Evolutionary conservation across 1,140 invertebrate genomes (phyloP).

Genomic region (Drosophila santomea): DNA sequence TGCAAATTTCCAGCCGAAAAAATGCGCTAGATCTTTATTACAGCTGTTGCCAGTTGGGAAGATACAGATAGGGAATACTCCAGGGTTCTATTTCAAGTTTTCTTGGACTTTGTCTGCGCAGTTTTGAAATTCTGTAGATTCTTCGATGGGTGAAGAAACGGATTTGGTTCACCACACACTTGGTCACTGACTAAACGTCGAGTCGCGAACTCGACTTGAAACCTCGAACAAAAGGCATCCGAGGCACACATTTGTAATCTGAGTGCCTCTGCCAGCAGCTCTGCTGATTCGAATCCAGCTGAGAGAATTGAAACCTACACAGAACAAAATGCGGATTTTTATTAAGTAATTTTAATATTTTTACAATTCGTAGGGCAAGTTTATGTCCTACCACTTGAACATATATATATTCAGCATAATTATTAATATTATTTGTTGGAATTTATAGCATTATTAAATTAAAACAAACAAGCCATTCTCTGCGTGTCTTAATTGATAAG

Average conservation of each 20-base stretch:
- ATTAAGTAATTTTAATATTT: no score
- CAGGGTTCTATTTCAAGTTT: neutral
- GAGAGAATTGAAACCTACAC: conserved; percentile 24
- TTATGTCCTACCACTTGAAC: no score
- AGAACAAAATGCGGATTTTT: conserved; percentile 1
- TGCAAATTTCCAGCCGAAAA: conserved; percentile 39
- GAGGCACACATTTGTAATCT: conserved; percentile 57
- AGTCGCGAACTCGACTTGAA: conserved; percentile 70
- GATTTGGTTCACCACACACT: conserved; percentile 51
- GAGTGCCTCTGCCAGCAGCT: conserved; percentile 40
- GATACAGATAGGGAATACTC: conserved; percentile 9
- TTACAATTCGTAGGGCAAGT: no score
- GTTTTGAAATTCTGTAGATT: neutral
- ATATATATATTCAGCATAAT: no score
- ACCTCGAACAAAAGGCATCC: conserved; percentile 72
- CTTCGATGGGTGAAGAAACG: conserved; percentile 14
- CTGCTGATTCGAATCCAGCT: conserved; percentile 20
- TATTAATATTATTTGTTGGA: no score
- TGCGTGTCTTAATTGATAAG: conserved; percentile 15
- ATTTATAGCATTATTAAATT: no score
- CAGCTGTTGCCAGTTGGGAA: conserved; percentile 15
- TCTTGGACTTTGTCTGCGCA: conserved; percentile 32
- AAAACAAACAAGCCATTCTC: neutral
- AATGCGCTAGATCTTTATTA: conserved; percentile 16
- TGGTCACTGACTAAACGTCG: conserved; percentile 62